These are phyloP conservation scores for Dasyurus viverrinus DNA, from an alignment of 2,113 vertebrate species.

Conservation along the genomic window DNA sequence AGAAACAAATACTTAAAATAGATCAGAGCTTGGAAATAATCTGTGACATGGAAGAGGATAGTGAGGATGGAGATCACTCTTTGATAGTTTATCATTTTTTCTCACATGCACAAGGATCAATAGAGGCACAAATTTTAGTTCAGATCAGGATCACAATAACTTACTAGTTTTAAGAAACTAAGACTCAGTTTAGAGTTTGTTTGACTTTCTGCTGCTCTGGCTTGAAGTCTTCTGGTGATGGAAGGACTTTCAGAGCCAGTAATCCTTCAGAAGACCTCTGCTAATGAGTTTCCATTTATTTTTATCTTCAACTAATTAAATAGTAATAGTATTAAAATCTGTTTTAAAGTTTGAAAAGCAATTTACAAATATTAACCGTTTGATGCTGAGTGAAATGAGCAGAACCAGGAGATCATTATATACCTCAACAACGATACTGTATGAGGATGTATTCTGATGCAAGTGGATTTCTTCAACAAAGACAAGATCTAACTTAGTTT, in stretches of 20 bases:
- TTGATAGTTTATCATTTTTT: background rate
- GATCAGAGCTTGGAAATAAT: background rate
- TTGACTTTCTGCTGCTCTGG: background rate
- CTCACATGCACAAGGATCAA: background rate
- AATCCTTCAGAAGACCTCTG: background rate
- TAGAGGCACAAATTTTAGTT: background rate
- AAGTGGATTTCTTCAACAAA: too few species aligned
- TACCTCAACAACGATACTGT: too few species aligned
- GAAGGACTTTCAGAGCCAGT: background rate
- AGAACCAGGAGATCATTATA: too few species aligned
- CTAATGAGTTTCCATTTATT: background rate
- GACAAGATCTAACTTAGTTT: too few species aligned
- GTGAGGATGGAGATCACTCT: background rate
- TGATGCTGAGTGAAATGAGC: too few species aligned
- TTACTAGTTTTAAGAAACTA: background rate
- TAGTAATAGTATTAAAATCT: background rate
- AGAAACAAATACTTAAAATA: background rate
- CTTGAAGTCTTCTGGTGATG: background rate
- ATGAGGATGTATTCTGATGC: too few species aligned
- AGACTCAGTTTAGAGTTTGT: background rate
- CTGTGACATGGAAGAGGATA: background rate
- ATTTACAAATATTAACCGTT: background rate
- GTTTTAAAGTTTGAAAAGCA: background rate
- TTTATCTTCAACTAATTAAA: background rate
- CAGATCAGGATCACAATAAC: background rate